Evolutionary conservation across 2,113 vertebrate species (phyloP), one percentile per base, ranked within the genome.

Genomic region (Cryptomyrus ogoouensis): DNA sequence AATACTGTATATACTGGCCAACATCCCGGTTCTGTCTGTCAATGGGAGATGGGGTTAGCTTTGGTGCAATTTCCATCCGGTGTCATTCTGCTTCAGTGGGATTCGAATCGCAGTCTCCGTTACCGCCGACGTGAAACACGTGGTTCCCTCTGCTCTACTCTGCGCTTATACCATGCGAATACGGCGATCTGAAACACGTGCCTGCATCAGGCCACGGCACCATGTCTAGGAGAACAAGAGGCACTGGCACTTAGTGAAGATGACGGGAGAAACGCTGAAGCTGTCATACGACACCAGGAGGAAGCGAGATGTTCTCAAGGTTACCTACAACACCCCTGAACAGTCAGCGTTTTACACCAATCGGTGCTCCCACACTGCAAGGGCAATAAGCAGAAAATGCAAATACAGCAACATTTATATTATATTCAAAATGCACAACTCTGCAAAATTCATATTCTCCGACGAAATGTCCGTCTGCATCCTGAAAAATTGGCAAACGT

Each of bases 201-300:
- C 47, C 52, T 7, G 35, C 66, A 35, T 17, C 13, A 12, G n/a
- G n/a, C 17, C 17, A n/a, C 44, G 47, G 88, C 10, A n/a, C 88
- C 31, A 4, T 3, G 10, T 53, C n/a, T 83, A 44, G 19, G 70
- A 21, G 70, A 39, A 39, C 2, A 12, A 44, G 49, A 83, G 47
- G 88, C n/a, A 52, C 88, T 77, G 88, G 44, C 80, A 35, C 90
- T 50, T 80, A 83, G 42, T 84, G 35, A 91, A 62, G 53, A 83
- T n/a, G 58, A 58, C 50, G 44, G 35, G 86, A 52, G 17, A 46
- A 35, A 62, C 88, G 19, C 27, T 15, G 83, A 90, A 42, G 89
- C 44, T 62, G 74, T 91, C 88, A 84, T 39, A 50, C 56, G 50
- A 91, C 90, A 89, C 87, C 88, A 58, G 74, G 70, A 88, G 13